phyloP scores from a whole-genome alignment of 2,888 invertebrate genomes.

The Cyclophora albipunctata region DNA sequence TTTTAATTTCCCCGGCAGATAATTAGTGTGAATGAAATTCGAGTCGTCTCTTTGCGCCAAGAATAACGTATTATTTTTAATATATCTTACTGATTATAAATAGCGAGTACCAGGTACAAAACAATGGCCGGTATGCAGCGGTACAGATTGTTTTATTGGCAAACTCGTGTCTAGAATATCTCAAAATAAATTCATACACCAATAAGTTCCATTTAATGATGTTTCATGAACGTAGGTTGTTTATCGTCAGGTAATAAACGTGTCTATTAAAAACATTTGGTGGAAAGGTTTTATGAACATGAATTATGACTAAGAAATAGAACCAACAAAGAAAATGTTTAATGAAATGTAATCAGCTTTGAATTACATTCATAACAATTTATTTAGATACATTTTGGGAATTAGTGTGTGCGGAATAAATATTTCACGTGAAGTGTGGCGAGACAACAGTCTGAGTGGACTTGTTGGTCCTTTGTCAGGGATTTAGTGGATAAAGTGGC shows the following conservation, averaged over 20 bases:
- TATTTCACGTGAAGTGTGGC: too few relatives aligned
- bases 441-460: neutral
- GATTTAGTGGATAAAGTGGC: constrained; percentile 13
- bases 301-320: too few relatives aligned
- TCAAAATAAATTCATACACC: too few relatives aligned
- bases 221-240: neutral
- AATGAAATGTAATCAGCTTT: too few relatives aligned
- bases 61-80: constrained; percentile 16
- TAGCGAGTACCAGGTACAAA: constrained; percentile 13
- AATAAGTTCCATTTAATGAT: neutral
- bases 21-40: constrained; percentile 15
- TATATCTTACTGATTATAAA: constrained; percentile 18
- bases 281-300: too few relatives aligned
- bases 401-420: too few relatives aligned
- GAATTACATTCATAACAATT: too few relatives aligned
- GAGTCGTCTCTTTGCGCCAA: constrained; percentile 6
- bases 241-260: constrained; percentile 8
- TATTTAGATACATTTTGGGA: too few relatives aligned
- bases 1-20: constrained; percentile 9
- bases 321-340: too few relatives aligned
- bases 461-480: constrained; percentile 11
- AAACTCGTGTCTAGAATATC: neutral
- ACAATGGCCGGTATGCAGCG: constrained; percentile 1
- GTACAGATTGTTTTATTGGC: neutral
- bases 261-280: too few relatives aligned